These are phyloP conservation scores for Ageneiosus marmoratus DNA, from an alignment of 2,113 vertebrate species.

Conservation along the genomic window DNA sequence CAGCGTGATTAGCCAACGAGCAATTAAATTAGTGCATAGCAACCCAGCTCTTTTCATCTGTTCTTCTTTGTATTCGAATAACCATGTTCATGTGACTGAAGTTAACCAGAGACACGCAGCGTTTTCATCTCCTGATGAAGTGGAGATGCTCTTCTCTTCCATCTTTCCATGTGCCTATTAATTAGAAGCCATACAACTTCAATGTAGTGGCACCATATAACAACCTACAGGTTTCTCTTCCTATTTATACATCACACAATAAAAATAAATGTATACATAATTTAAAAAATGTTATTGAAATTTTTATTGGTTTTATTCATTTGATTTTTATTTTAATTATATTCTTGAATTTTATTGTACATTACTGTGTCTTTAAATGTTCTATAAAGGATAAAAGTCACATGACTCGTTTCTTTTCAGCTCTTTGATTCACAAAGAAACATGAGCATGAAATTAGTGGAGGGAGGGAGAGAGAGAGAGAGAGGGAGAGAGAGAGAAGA, in stretches of 20 bases:
- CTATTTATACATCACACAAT: neutral
- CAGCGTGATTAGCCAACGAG: slow-evolving; percentile 89
- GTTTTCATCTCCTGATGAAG: neutral
- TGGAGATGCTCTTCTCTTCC: neutral
- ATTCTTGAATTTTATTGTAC: neutral
- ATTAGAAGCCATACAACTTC: slow-evolving; percentile 24
- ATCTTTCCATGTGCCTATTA: neutral
- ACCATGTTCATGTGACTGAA: slow-evolving; percentile 37
- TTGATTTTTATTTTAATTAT: neutral
- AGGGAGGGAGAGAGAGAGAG: neutral
- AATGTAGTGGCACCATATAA: neutral
- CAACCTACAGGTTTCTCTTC: neutral
- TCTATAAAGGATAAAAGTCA: neutral
- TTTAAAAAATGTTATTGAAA: too few relatives aligned
- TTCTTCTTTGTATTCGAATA: slow-evolving; percentile 47
- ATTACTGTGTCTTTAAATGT: neutral
- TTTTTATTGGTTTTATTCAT: neutral
- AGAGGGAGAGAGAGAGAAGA: too few relatives aligned
- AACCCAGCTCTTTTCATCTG: slow-evolving; percentile 28
- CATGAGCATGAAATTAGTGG: too few relatives aligned
- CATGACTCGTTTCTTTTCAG: neutral
- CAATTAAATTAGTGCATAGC: slow-evolving; percentile 85
- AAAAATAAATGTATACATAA: too few relatives aligned
- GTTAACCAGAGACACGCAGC: neutral
- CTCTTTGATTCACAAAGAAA: neutral